A percentile compares a stretch with the other conserved stretches of the same genome.
These are phyloP conservation scores for Naso thynnoides DNA, from an alignment of 2,797 vertebrate species.

Conservation along the genomic window DNA sequence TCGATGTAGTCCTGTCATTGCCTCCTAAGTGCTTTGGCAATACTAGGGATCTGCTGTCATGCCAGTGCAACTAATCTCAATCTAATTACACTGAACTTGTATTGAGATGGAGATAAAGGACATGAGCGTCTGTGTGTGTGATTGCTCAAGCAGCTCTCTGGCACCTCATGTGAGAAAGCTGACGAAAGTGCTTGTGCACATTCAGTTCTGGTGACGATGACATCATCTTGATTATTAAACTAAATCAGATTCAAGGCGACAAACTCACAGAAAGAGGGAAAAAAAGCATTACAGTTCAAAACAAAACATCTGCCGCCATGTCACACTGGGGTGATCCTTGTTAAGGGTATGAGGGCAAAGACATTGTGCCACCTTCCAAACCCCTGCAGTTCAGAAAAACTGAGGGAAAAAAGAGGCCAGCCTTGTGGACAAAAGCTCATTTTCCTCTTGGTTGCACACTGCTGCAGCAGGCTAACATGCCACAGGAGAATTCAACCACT, in stretches of 20 bases:
- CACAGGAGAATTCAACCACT: slow-evolving; percentile 80
- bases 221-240: slow-evolving; percentile 40
- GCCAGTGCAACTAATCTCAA: slow-evolving; percentile 86
- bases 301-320: slow-evolving; percentile 41
- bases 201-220: slow-evolving; percentile 23
- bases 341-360: slow-evolving; percentile 63
- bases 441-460: slow-evolving; percentile 85
- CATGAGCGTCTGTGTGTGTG: slow-evolving; percentile 65
- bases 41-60: slow-evolving; percentile 86
- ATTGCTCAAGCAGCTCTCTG: slow-evolving; percentile 57
- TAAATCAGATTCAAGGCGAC: slow-evolving; percentile 21
- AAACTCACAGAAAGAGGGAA: slow-evolving; percentile 18
- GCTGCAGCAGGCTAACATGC: slow-evolving; percentile 80
- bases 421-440: slow-evolving; percentile 83
- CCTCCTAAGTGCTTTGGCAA: slow-evolving; percentile 87
- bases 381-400: slow-evolving; percentile 70
- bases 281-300: slow-evolving; percentile 29
- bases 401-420: slow-evolving; percentile 68
- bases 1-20: slow-evolving; percentile 85
- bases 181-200: neutral
- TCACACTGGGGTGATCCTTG: slow-evolving; percentile 61
- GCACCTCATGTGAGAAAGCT: slow-evolving; percentile 6
- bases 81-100: slow-evolving; percentile 84
- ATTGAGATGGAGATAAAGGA: slow-evolving; percentile 80
- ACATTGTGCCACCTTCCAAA: slow-evolving; percentile 70